Base-by-base conservation (phyloP, 2,797 vertebrate genomes). In the Presbytis comata region DNA sequence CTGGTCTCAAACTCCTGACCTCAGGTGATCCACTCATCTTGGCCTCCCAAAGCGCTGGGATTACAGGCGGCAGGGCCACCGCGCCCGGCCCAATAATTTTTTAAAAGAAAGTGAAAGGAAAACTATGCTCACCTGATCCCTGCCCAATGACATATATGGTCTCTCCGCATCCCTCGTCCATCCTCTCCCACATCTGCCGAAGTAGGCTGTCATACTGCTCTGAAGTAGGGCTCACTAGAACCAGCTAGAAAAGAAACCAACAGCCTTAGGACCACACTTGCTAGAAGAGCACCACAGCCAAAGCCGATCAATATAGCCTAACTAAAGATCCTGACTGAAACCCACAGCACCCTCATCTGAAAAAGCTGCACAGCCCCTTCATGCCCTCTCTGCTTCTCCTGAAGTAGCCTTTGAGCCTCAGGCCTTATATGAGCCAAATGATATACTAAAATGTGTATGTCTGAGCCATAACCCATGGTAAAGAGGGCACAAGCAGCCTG, bases 131-230 rank as follows among this genome's bases (percentile, higher is more conserved):
- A 99, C 99, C 99, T 98, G 99, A 99, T 95, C 99, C 99, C 98
- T 99, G 99, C 74, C 99, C 99, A 92, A 99, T 99, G 97, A 99
- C 99, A 98, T 99, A 99, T 98, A 99, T 99, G 16, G 99, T 99
- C 98, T 99, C 99, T 96, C 99, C 99, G 24, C 99, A 99, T 76
- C 99, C 99, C 94, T 99, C 99, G 76, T 99, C 99, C 98, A 99
- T 99, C 61, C 99, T 99, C 92, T 99, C 99, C 96, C 99, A 99
- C 98, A 99, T 98, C 97, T 99, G 99, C 84, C 98, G 98, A 78
- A 99, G 99, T 96, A 99, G 99, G 82, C 99, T 99, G 98, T 99
- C 99, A 94, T 99, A 99, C 97, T 99, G 99, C 97, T 99, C 99
- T 92, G 99, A 99, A 67, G 99, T 99, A 33, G 99, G 99, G 97